Conservation (phyloP, 2,113 vertebrate species). For the Diglossa brunneiventris region DNA sequence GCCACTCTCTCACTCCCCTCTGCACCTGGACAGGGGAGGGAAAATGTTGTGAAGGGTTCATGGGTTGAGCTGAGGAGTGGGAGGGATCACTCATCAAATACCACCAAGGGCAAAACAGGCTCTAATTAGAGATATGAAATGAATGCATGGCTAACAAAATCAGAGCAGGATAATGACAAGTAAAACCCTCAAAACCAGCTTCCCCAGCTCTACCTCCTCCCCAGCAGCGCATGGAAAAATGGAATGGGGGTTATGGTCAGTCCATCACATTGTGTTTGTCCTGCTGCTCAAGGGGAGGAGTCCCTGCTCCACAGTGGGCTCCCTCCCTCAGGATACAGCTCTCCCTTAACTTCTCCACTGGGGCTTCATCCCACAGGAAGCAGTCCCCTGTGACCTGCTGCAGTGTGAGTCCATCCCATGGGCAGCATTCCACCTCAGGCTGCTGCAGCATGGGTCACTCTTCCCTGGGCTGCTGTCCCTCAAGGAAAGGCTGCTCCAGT, state of each 20-base stretch:
- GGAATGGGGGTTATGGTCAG: not conserved
- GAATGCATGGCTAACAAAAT: not conserved
- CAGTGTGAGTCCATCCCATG: accelerated
- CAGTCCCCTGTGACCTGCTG: not conserved
- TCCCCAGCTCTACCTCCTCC: not conserved
- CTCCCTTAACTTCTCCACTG: accelerated
- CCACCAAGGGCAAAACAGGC: not conserved
- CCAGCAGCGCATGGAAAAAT: not conserved
- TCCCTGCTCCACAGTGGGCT: not conserved
- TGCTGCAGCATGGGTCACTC: accelerated
- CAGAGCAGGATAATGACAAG: not conserved
- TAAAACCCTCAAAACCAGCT: not conserved
- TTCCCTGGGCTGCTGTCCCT: accelerated
- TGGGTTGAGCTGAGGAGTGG: not conserved
- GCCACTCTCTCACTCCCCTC: not conserved
- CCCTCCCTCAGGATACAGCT: no score
- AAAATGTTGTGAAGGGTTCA: not conserved
- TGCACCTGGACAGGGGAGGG: not conserved
- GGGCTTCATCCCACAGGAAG: not conserved
- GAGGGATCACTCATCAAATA: not conserved
- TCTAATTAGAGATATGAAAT: not conserved
- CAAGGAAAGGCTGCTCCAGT: not conserved
- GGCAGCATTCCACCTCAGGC: not conserved
- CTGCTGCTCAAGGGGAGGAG: not conserved
- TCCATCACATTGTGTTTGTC: no score